Base-by-base conservation (phyloP, 2,797 vertebrate species). In the Pseudochaenichthys georgianus region DNA sequence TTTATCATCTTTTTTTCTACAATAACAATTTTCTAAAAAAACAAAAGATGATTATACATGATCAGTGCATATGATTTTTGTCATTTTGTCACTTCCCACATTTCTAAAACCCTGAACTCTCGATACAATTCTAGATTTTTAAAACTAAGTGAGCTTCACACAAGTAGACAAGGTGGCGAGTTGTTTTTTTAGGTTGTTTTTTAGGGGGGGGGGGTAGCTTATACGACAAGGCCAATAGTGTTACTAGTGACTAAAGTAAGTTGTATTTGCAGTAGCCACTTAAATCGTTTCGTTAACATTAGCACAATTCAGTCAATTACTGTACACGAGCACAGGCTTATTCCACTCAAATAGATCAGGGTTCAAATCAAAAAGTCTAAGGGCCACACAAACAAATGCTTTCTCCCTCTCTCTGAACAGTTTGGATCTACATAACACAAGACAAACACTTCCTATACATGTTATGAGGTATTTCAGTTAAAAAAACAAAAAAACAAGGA, bases 21-120 rank as follows among this genome's bases (percentile, higher is more conserved):
- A 85, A 85, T 83, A 88, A 78, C 52, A 84, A 70, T 83, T 86
- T 87, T 83, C 41, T 79, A 61, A 52, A 50, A 58, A 64, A 71
- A 86, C 34, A 9, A 38, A 38, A 38, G 34, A 38, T 84, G 74
- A 92, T 89, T 87, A 90, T 83, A 92, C 81, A 89, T 71, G 81
- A 91, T 92, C 88, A 92, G 91, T 93, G 91, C 90, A 87, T 87
- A 86, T 88, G 87, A 93, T 89, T 80, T 82, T 67, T 66, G 76
- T 84, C 83, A 78, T 87, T 81, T 87, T 85, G 72, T 88, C 84
- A 76, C 81, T 77, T 76, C 59, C 81, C 80, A 80, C 74, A 77
- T 81, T 82, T 85, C 77, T 85, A 83, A 74, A 87, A 91, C 77
- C 88, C 85, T 85, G 79, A 89, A 91, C 81, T 84, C 75, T 78